Evolutionary conservation across 2,797 vertebrate species (phyloP), one percentile per base, ranked within the genome.

Genomic region (Garrulus glandarius): DNA sequence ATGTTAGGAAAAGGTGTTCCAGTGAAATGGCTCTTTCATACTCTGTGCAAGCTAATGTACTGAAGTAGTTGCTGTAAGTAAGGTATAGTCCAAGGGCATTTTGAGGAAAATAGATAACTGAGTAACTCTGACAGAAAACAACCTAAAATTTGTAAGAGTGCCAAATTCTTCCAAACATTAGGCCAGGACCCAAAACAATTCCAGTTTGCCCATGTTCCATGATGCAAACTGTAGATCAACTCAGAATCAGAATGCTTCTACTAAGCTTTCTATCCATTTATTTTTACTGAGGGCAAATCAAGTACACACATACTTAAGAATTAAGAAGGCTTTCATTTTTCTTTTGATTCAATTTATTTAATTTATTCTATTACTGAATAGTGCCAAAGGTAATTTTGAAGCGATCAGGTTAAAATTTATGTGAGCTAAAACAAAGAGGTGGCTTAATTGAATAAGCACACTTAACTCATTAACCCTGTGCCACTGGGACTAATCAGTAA

Each of bases 321-420:
- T 26, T 77, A 95, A 96, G 91, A 50, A 74, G 36, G 47, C 76
- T 92, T 93, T 95, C 11, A 68, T 94, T 96, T 97, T 95, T 94
- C 79, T 94, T 96, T 96, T 91, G 71, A 95, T 97, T 95, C 80
- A 96, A 96, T 96, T 95, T 96, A 94, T 94, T 95, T 41, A 92
- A 96, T 96, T 96, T 96, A 95, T 91, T 93, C 93, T 97, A 89
- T 96, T 96, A 97, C 85, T 92, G 85, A 94, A 91, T 91, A 96
- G 68, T 96, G 93, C 93, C 94, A 97, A 97, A 97, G 95, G 95
- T 96, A 96, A 96, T 97, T 96, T 96, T 95, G 92, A 96, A 91
- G 79, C 3, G 87, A 98, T 98, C 97, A 98, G 97, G 97, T 97
- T 97, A 96, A 97, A 98, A 98, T 98, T 98, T 98, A 98, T 98